A percentile compares a stretch with the other conserved stretches of the same genome.
Conservation (phyloP, 2,888 invertebrate species). For the Hydropsyche betteni region DNA sequence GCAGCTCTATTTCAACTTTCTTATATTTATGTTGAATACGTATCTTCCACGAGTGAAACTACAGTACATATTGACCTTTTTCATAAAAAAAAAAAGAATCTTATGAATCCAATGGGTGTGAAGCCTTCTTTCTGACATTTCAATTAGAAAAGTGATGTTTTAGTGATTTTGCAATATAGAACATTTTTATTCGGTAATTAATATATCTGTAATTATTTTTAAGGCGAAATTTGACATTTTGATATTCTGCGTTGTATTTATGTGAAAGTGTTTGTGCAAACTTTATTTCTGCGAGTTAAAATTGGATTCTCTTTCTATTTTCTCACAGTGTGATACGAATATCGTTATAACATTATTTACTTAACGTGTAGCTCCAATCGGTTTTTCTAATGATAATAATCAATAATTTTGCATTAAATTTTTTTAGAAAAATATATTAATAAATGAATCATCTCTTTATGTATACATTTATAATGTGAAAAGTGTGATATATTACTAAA, state of each 20-base stretch:
- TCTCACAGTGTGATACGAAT: conserved; percentile 29
- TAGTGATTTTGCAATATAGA: conserved; percentile 52
- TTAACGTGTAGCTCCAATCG: conserved; percentile 6
- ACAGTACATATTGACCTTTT: neutral
- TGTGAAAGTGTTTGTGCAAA: conserved; percentile 43
- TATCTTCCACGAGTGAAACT: no score
- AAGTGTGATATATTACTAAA: conserved; percentile 9
- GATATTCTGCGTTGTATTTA: conserved; percentile 47
- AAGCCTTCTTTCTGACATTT: conserved; percentile 51
- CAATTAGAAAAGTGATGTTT: conserved; percentile 50
- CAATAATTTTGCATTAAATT: conserved; percentile 17
- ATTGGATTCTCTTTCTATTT: conserved; percentile 23
- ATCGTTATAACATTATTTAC: conserved; percentile 25
- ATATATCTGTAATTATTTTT: conserved; percentile 47
- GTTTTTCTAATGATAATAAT: conserved; percentile 20
- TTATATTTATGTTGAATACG: no score
- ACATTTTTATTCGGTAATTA: conserved; percentile 50
- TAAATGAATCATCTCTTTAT: conserved; percentile 4
- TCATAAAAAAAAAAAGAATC: conserved; percentile 44
- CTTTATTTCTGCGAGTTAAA: conserved; percentile 34
- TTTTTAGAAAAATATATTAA: conserved; percentile 24
- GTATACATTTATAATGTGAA: conserved; percentile 5
- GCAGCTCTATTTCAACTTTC: no score
- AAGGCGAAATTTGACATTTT: conserved; percentile 52
- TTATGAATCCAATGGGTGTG: conserved; percentile 46